Base-by-base conservation (phyloP, 1,140 invertebrate genomes). In the Penaeus chinensis region DNA sequence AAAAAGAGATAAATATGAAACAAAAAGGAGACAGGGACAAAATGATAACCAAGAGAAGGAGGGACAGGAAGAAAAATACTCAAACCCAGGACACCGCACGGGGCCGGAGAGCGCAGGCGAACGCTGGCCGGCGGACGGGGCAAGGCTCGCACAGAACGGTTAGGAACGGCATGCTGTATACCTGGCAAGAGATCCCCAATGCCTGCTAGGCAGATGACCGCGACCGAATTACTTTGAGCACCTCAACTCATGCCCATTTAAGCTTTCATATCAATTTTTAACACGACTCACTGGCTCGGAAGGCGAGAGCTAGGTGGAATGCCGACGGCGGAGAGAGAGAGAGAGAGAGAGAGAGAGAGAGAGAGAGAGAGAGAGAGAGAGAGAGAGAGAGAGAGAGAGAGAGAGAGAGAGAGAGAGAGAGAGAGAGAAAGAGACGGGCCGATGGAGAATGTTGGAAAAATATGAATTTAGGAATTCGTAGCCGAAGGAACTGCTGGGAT, bases 161-260 rank as follows among this genome's bases (percentile, higher is more conserved):
- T n/a, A 74, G 82, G 82, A 84, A 62, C 82, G 66, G 66, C 66
- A 76, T 32, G 76, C 76, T 84, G 42, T 84, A 24, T 84, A 77
- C 27, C 47, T 77, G 74, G n/a, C 27, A 24, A 77, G 74, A 24
- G 27, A 37, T 37, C 74, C 74, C 47, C 74, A 19, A 19, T 74
- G 27, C 71, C 24, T 37, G 71, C 71, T 32, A 74, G 71, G 37
- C 71, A 74, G 71, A 74, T 74, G 24, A 74, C 27, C 71, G 71
- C 71, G 42, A 32, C 71, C 71, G 42, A 74, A 74, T 74, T 74
- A 74, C n/a, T 74, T 22, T 74, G 71, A 74, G 71, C 71, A 27
- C 42, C 71, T 32, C 27, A 74, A 74, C 71, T 74, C 27, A 74
- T 37, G 71, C 71, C 71, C 71, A 74, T 74, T 74, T 74, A 74